Evolutionary conservation across 1,140 invertebrate species (phyloP), one percentile per base, ranked within the genome.

Genomic region (Drosophila obscura): DNA sequence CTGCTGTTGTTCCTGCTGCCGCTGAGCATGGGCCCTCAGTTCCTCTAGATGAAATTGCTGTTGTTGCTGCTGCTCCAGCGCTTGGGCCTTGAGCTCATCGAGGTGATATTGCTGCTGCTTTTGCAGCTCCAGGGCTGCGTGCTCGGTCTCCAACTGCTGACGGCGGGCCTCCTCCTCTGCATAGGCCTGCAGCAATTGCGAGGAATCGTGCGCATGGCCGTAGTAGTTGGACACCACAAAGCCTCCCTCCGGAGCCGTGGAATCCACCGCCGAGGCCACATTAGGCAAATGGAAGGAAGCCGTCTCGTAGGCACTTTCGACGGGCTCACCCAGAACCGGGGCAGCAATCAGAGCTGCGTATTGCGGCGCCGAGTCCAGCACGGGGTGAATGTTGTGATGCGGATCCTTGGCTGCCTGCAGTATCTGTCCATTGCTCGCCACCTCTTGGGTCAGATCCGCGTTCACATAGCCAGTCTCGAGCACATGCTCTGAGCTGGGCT

Each of bases 391-490:
- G 35, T 90, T 88, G 41, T 90, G 77, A 44, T 90, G 80, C 1
- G 82, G 80, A 76, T 91, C 89, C 64, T 92, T 90, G 50, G 90
- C 91, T 4, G 91, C 90, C 53, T 92, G 83, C 22, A 92, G 55
- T 15, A 92, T 91, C 59, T 92, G 91, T 0, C 91, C 91, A 22
- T 91, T 88, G 68, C 91, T 92, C 24, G 91, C 91, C 15, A 92
- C 90, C 51, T 90, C 82, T 53, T 91, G 90, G 5, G 90, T 91
- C 11, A 91, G 71, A 46, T 91, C 91, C 2, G 80, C 80, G 22
- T 89, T 90, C 2, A 87, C 77, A 45, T 91, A 91, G 9, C 78
- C 82, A 15, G 88, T 46, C n/a, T 87, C 80, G 13, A 92, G 22
- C 5, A 90, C 53, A 8, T 79, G 79, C 31, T 79, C 78, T 8